phyloP scores from a whole-genome alignment of 2,797 vertebrate genomes.

The Karalla daura region DNA sequence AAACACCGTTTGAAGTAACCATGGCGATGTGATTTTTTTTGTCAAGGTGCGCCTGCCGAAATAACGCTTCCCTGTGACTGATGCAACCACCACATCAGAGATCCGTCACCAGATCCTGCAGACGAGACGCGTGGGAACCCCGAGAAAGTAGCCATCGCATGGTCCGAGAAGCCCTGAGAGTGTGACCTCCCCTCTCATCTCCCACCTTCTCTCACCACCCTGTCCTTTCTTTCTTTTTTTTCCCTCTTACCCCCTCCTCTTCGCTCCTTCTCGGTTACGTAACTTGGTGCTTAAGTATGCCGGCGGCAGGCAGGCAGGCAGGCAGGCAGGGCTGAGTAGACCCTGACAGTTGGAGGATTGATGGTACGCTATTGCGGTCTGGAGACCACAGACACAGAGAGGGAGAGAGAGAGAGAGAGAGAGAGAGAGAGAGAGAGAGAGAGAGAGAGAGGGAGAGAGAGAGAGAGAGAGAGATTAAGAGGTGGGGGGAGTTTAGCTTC shows the following conservation, averaged over 20 bases:
- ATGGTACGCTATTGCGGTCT: constrained; percentile 59
- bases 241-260: too few relatives aligned
- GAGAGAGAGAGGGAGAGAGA: not conserved
- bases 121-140: too few relatives aligned
- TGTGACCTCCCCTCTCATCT: constrained; percentile 28
- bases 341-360: constrained; percentile 70
- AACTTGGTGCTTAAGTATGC: constrained; percentile 64
- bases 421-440: not conserved
- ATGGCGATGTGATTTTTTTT: too few relatives aligned
- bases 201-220: constrained; percentile 41
- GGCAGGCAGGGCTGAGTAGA: constrained; percentile 53
- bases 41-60: too few relatives aligned
- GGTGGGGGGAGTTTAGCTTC: not conserved
- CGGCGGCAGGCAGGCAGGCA: too few relatives aligned
- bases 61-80: too few relatives aligned
- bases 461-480: not conserved
- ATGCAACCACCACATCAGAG: too few relatives aligned
- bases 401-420: not conserved
- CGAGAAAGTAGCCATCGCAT: not conserved
- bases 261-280: constrained; percentile 50
- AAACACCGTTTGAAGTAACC: too few relatives aligned
- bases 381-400: constrained; percentile 49
- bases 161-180: not conserved
- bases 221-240: constrained; percentile 38
- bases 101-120: too few relatives aligned